A percentile compares a stretch with the other conserved stretches of the same genome.
These are phyloP conservation scores for Drosophila novamexicana DNA, from an alignment of 1,140 invertebrate genomes.

Conservation along the genomic window DNA sequence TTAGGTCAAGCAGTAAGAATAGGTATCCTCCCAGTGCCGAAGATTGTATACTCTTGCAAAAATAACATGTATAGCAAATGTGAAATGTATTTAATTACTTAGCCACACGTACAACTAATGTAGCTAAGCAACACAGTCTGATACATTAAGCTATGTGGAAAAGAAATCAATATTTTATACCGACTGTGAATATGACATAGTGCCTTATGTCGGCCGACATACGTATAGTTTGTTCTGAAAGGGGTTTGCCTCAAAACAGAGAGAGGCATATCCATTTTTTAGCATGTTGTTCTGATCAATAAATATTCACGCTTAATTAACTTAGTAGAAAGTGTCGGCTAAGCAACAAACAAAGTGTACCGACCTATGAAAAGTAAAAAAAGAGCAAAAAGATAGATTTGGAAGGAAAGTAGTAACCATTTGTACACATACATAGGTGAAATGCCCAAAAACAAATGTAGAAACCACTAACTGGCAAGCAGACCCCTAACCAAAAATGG, in stretches of 20 bases:
- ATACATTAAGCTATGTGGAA: neutral
- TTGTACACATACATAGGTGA: slow-evolving; percentile 31
- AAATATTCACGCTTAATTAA: no score
- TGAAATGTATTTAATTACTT: neutral
- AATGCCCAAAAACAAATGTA: slow-evolving; percentile 53
- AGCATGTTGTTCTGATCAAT: no score
- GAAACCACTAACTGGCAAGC: slow-evolving; percentile 47
- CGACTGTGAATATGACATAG: no score
- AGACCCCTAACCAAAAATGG: slow-evolving; percentile 62
- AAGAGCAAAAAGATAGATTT: no score
- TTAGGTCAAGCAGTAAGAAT: slow-evolving; percentile 3
- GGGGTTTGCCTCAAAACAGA: no score
- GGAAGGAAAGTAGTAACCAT: slow-evolving; percentile 60
- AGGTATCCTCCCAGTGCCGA: neutral
- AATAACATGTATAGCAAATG: neutral
- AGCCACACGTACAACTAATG: no score
- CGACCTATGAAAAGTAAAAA: neutral
- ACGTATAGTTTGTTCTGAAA: no score
- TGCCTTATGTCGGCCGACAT: no score
- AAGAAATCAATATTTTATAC: no score
- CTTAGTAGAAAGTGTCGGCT: no score
- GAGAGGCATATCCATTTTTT: no score
- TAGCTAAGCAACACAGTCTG: neutral
- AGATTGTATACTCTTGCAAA: neutral
- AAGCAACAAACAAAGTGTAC: no score